Evolutionary conservation across 2,113 vertebrate species (phyloP).

Genomic region (Rhineura floridana): DNA sequence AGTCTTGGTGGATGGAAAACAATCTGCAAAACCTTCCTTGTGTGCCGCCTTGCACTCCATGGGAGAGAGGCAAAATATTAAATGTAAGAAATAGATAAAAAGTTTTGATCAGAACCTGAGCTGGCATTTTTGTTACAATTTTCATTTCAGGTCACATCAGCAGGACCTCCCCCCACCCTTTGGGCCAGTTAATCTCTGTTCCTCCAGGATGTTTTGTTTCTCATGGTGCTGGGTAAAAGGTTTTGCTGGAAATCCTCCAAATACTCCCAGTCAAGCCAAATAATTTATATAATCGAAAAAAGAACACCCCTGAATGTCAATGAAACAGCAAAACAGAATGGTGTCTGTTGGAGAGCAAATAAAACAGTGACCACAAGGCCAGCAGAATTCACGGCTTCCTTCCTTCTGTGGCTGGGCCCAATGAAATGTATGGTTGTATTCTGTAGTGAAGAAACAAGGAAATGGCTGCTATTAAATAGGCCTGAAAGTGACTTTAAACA

Average conservation of each 20-base stretch:
- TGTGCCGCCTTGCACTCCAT: not conserved
- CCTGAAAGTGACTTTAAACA: not conserved
- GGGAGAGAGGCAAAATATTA: not conserved
- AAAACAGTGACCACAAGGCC: not conserved
- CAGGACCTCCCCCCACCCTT: not conserved
- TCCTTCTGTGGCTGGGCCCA: not conserved
- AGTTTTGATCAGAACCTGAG: not conserved
- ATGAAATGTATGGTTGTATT: not conserved
- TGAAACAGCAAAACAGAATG: constrained; percentile 10
- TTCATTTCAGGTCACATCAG: not conserved
- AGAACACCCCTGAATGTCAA: not conserved
- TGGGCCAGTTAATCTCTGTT: constrained; percentile 10
- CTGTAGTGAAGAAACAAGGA: not conserved
- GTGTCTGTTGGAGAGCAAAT: not conserved
- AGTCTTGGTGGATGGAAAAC: not conserved
- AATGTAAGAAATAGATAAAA: not conserved
- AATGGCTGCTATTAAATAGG: not conserved
- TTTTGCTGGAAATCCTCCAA: constrained; percentile 18
- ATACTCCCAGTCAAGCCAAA: constrained; percentile 8
- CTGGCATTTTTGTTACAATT: not conserved
- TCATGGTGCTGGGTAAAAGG: constrained; percentile 13
- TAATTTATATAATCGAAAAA: constrained; percentile 19
- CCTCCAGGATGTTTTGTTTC: constrained; percentile 13
- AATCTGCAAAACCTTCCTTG: too few relatives aligned
- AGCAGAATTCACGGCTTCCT: accelerated